phyloP scores from a whole-genome alignment of 2,888 invertebrate genomes.

The Tenthredo mesomela region DNA sequence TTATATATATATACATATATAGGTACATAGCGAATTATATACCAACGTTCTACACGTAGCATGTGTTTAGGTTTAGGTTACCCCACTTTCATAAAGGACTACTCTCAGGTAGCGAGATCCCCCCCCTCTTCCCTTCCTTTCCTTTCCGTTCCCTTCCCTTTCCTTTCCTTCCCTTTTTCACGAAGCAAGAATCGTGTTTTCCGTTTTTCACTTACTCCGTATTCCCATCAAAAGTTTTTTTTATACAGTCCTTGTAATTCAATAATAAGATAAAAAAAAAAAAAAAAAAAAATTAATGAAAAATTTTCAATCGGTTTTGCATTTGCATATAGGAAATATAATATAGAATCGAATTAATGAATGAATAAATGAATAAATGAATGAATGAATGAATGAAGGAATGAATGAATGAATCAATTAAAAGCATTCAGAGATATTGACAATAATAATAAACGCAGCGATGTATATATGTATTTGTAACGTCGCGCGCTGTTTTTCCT shows the following conservation, averaged over 20 bases:
- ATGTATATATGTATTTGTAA: no score
- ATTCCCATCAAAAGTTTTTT: not conserved
- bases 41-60: not conserved
- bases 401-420: no score
- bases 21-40: not conserved
- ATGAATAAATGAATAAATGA: no score
- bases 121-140: not conserved
- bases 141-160: conserved; percentile 48
- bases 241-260: not conserved
- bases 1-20: not conserved
- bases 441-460: no score
- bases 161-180: conserved; percentile 35
- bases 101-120: conserved; percentile 44
- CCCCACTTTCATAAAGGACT: conserved; percentile 49
- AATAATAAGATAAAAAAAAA: not conserved
- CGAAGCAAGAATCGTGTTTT: conserved; percentile 11
- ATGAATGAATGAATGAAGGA: no score
- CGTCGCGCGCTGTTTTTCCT: not conserved
- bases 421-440: no score
- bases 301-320: no score
- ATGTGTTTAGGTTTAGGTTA: conserved; percentile 51
- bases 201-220: not conserved
- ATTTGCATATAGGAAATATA: no score
- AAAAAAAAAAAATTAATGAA: not conserved
- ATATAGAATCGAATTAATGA: no score